Conservation (phyloP, 1,140 invertebrate genomes). For the Heliconius congener region DNA sequence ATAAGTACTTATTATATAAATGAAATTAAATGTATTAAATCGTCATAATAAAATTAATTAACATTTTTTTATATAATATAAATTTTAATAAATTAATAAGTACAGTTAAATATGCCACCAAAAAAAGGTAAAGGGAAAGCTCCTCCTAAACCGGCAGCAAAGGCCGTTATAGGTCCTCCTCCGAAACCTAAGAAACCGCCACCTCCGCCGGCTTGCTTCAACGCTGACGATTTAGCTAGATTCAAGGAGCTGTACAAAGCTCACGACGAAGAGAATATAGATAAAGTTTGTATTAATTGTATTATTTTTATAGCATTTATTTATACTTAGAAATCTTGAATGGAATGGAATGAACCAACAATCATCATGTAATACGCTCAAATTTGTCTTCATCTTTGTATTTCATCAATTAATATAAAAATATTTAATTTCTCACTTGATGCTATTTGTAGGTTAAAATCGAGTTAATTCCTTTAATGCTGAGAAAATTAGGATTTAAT, state of each 20-base stretch:
- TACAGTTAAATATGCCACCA: conserved; percentile 40
- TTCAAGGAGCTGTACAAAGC: conserved; percentile 69
- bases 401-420: not conserved
- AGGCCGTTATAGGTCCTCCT: conserved; percentile 49
- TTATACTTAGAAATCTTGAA: too few species aligned
- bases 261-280: conserved; percentile 69
- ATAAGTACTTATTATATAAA: not conserved
- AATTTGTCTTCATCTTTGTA: too few species aligned
- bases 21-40: not conserved
- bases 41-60: not conserved
- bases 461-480: conserved; percentile 62
- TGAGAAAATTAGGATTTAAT: conserved; percentile 71
- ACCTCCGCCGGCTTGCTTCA: conserved; percentile 67
- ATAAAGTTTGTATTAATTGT: conserved; percentile 52
- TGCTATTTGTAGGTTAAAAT: conserved; percentile 54
- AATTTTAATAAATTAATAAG: conserved; percentile 1
- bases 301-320: too few species aligned
- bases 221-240: conserved; percentile 56
- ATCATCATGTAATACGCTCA: too few species aligned
- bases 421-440: not conserved
- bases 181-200: conserved; percentile 71
- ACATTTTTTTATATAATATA: not conserved
- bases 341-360: too few species aligned
- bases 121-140: conserved; percentile 55
- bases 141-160: conserved; percentile 37